Base-by-base conservation (phyloP, 2,888 invertebrate species). In the Ommatoiulus sabulosus region DNA sequence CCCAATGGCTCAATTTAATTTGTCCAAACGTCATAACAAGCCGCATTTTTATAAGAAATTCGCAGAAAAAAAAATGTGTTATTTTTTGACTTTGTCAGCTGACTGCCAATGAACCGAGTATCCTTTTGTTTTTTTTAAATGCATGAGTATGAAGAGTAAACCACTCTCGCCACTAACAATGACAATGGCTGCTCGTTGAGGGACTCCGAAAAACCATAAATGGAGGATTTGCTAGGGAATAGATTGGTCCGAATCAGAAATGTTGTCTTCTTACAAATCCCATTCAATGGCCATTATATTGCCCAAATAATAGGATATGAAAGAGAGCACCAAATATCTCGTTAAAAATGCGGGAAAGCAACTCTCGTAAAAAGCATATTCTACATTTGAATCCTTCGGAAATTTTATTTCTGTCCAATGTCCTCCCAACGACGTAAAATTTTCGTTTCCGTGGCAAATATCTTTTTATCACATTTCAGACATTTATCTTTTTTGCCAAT, bases 401-500 rank as follows among this genome's bases (percentile, higher is more conserved):
- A 17, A 63, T 63, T 63, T 63, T 63, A 63, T 63, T 20, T 63
- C 63, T 63, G 17, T 63, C 17, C 63, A 63, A 6, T 63, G n/a
- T 63, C 63, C 20, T 63, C n/a, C 6, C n/a, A 63, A n/a, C 7
- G 63, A 3, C 63, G n/a, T 52, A 20, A 20, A 63, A 63, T 63
- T 63, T 63, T 63, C n/a, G n/a, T 20, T 20, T n/a, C 63, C 63
- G 5, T 63, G 17, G 20, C 63, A 63, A n/a, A 63, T 63, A 63
- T 52, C 7, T 52, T 52, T 52, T 52, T 52, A 52, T 52, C 52
- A 52, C 52, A 52, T 52, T 52, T 3, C 7, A 15, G 52, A 17
- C 52, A 52, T 52, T 52, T 52, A 52, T 52, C 52, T 52, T 52
- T 52, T 52, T 52, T 52, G 52, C 52, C 52, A 52, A 52, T 52